These are phyloP conservation scores for Etheostoma perlongum DNA, from an alignment of 2,797 vertebrate genomes.

Conservation along the genomic window DNA sequence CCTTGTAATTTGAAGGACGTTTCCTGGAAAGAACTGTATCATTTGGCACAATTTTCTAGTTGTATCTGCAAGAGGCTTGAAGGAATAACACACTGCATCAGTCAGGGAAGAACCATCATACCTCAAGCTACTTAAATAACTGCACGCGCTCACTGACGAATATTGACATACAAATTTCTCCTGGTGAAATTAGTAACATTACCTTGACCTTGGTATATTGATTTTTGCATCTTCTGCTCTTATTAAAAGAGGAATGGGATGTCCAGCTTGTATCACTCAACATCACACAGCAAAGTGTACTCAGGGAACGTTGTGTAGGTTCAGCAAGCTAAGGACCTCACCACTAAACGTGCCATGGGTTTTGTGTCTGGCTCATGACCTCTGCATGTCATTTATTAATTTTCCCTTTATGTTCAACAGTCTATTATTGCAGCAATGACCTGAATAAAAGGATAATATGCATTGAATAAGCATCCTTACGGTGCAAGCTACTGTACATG, in stretches of 20 bases:
- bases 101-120: constrained; percentile 31
- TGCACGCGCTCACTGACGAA: constrained; percentile 54
- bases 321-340: constrained; percentile 11
- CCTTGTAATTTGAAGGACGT: not conserved
- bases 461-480: constrained; percentile 30
- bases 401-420: constrained; percentile 20
- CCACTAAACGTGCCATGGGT: constrained; percentile 30
- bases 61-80: constrained; percentile 2
- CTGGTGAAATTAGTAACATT: constrained; percentile 70
- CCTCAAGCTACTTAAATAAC: constrained; percentile 39
- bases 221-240: constrained; percentile 65
- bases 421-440: constrained; percentile 37
- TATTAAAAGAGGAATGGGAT: constrained; percentile 67
- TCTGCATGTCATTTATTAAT: constrained; percentile 28
- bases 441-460: constrained; percentile 26
- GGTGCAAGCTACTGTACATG: constrained; percentile 24
- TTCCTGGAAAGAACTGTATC: constrained; percentile 1
- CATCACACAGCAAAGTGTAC: constrained; percentile 30
- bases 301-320: constrained; percentile 24
- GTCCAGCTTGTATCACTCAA: constrained; percentile 50
- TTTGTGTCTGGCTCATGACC: constrained; percentile 36
- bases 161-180: constrained; percentile 75
- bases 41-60: constrained; percentile 17
- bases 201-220: constrained; percentile 79
- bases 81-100: constrained; percentile 21